Percentiles rank a stretch among this genome's conserved stretches.
Evolutionary conservation across 2,113 vertebrate genomes (phyloP).

Genomic region (Tiliqua scincoides): DNA sequence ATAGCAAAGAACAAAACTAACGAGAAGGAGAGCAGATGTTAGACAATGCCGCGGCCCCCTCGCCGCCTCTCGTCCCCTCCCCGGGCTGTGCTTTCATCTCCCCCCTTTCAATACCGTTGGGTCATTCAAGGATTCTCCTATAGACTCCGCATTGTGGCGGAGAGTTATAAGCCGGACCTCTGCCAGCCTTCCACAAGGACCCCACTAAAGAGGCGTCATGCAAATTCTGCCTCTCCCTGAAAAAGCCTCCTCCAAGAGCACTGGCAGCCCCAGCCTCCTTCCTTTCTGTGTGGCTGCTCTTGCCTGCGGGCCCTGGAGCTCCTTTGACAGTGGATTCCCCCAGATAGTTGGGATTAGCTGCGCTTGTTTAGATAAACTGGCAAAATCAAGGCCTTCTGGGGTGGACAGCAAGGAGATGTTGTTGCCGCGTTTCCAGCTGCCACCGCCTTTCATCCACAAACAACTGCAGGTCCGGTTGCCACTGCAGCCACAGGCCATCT

Average conservation of each 20-base stretch:
- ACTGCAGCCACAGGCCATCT: slow-evolving; percentile 90
- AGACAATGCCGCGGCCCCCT: slow-evolving; percentile 82
- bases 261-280: slow-evolving; percentile 85
- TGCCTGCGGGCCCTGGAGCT: slow-evolving; percentile 98
- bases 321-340: slow-evolving; percentile 99
- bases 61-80: slow-evolving; percentile 79
- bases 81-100: slow-evolving; percentile 85
- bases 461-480: slow-evolving; percentile 89
- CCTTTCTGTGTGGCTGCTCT: slow-evolving; percentile 93
- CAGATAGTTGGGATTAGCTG: slow-evolving; percentile 99
- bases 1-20: slow-evolving; percentile 88
- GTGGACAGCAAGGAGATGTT: slow-evolving; percentile 94
- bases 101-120: slow-evolving; percentile 83
- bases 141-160: slow-evolving; percentile 84
- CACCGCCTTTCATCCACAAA: slow-evolving; percentile 93
- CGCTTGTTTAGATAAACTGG: slow-evolving; percentile 99
- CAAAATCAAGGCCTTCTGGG: slow-evolving; percentile 89
- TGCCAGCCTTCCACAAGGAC: slow-evolving; percentile 90
- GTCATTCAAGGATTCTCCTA: slow-evolving; percentile 90
- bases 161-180: slow-evolving; percentile 84
- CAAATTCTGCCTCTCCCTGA: slow-evolving; percentile 90
- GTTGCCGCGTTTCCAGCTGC: slow-evolving; percentile 95
- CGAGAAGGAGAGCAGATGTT: slow-evolving; percentile 89
- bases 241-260: slow-evolving; percentile 81
- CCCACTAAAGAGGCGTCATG: slow-evolving; percentile 99